These are phyloP conservation scores for Punctoribates punctum DNA, from an alignment of 2,888 invertebrate genomes.

Conservation along the genomic window DNA sequence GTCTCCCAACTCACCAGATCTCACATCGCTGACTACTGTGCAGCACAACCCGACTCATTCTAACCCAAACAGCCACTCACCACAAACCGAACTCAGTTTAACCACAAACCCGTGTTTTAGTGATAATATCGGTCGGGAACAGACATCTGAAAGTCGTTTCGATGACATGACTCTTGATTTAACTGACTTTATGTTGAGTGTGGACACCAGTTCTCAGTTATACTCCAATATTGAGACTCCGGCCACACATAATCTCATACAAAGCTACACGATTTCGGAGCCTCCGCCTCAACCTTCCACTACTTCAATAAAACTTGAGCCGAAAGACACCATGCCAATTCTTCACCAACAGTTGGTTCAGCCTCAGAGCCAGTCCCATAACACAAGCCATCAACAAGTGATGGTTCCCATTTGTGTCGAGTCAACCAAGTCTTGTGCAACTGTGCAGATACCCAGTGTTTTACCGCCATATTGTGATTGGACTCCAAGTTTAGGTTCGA, in stretches of 20 bases:
- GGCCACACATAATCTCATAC: neutral
- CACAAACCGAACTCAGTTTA: too few species aligned
- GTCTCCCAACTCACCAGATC: conserved; percentile 1
- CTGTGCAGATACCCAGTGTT: conserved; percentile 12
- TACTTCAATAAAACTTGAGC: conserved; percentile 14
- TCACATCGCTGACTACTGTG: conserved; percentile 1
- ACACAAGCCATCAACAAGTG: neutral
- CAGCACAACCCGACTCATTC: conserved; percentile 23
- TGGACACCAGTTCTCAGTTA: neutral
- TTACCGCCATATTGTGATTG: conserved; percentile 27
- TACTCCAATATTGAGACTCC: neutral
- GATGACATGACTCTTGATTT: conserved; percentile 18
- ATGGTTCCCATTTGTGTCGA: conserved; percentile 20
- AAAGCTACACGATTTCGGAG: neutral
- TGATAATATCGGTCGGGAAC: neutral
- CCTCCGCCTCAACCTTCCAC: neutral
- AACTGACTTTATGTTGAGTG: conserved; percentile 25
- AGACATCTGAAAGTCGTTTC: neutral
- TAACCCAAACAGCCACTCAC: neutral
- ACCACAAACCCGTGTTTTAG: neutral
- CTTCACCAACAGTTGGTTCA: conserved; percentile 37
- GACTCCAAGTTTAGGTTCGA: neutral
- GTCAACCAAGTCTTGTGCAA: conserved; percentile 13
- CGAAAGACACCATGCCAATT: conserved; percentile 39
- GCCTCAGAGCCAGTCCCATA: neutral